Evolutionary conservation across 2,797 vertebrate species (phyloP), one percentile per base, ranked within the genome.

Genomic region (Diceros bicornis): DNA sequence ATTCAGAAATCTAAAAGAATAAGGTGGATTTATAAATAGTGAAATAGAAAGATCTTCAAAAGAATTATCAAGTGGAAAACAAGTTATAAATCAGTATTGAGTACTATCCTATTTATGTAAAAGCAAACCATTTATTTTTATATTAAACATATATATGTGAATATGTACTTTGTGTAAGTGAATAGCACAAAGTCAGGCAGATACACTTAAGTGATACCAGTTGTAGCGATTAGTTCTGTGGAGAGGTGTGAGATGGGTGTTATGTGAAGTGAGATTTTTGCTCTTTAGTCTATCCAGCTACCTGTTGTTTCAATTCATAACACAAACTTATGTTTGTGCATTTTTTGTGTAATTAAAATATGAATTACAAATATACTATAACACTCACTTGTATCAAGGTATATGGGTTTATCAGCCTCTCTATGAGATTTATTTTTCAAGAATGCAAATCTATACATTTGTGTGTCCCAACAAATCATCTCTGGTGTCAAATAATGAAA

Each of bases 401-500:
- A 68, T 34, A 50, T 52, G 66, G 47, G 18, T 75, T 55, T 75
- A 85, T 71, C 23, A 88, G 16, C 12, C 1, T 23, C n/a, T 69
- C 57, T 34, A 18, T 85, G 59, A 62, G n/a, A 68, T 74, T 71
- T 69, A 52, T 71, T 77, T 93, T 92, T 72, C 29, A 83, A 88
- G 52, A 68, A 66, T 57, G 27, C 62, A 96, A 91, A 96, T 29
- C 8, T 94, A 57, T 72, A 37, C 25, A 84, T 96, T 71, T 78
- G 23, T 71, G 50, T 79, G 93, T 79, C 34, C 17, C 41, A 75
- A 29, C 21, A 91, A 75, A 50, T 83, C 32, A 78, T 75, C 75
- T 95, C 64, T 79, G 61, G 25, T 92, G 62, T 78, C 27, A 91
- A 93, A 92, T 82, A 37, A 62, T 92, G 29, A 98, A 89, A 95